Evolutionary conservation across 2,888 invertebrate species (phyloP), one percentile per base, ranked within the genome.

Genomic region (Antheraea yamamai): DNA sequence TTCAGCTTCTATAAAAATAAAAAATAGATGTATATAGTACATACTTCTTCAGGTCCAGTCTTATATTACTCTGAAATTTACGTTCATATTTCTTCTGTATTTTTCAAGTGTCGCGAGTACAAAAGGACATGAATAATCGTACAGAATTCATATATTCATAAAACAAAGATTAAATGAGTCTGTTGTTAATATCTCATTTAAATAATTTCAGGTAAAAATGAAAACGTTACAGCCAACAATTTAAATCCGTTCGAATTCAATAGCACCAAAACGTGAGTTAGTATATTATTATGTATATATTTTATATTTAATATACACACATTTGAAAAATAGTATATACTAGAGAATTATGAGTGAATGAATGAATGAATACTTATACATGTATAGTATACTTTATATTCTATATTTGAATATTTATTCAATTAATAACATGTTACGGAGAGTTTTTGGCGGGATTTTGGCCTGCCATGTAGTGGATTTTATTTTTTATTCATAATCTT

Each of bases 191-290:
- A 23, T 23, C 16, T 16, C 26, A 66, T 30, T 66, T 23, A 74
- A 79, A 55, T 1, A 30, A 74, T 87, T 85, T 76, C 89, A 93
- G 93, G 88, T 81, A 87, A 82, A 81, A 87, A 80, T 77, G 84
- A 85, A 76, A 80, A 85, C 76, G 78, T 78, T 74, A 83, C 80
- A 76, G 77, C 76, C 51, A 84, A 82, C 47, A 89, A 87, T 77
- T 78, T 87, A 76, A 79, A 86, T 55, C 83, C 80, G 75, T 88
- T 90, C 79, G 89, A 91, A 78, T 84, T 86, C 71, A 81, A 84
- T 80, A 80, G 88, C 88, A 79, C 87, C 88, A 91, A 94, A 94
- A 93, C 92, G 93, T 93, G 92, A 94, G 95, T 94, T 92, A 94
- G 94, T 94, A 93, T 81, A 82, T 82, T 12, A 23, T 61, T 55